These are phyloP conservation scores for Nymphalis c-album DNA, from an alignment of 2,888 invertebrate species.

Conservation along the genomic window DNA sequence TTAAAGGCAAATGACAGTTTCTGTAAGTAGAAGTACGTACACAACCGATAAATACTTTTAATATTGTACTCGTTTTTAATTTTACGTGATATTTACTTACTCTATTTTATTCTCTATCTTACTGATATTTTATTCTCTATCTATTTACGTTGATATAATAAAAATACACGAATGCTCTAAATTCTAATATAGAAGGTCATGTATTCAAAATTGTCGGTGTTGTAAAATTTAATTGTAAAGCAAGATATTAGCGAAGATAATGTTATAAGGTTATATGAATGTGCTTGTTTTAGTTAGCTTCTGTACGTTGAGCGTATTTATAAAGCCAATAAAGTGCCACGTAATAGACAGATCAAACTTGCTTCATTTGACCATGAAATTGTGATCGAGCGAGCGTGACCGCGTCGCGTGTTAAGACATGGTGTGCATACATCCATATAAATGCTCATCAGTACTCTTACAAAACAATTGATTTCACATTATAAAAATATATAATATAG, in stretches of 20 bases:
- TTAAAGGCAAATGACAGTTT: constrained; percentile 17
- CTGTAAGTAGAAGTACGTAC: neutral
- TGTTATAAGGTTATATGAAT: constrained; percentile 3
- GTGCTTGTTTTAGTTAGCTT: constrained; percentile 21
- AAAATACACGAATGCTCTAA: no score
- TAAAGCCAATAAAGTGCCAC: constrained; percentile 58
- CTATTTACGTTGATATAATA: neutral
- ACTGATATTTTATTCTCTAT: no score
- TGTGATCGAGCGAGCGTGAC: constrained; percentile 67
- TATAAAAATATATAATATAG: neutral
- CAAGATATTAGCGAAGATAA: neutral
- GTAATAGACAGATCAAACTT: constrained; percentile 69
- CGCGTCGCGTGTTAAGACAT: constrained; percentile 57
- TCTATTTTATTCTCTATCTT: no score
- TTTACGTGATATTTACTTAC: neutral
- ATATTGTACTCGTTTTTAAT: neutral
- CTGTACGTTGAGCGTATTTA: constrained; percentile 64
- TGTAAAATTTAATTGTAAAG: neutral
- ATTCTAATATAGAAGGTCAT: neutral
- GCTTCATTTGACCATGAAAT: constrained; percentile 75
- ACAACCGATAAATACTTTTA: neutral
- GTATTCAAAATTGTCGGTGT: neutral
- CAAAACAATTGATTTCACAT: constrained; percentile 15
- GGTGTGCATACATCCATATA: constrained; percentile 49
- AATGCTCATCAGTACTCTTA: constrained; percentile 19